Evolutionary conservation across 2,797 vertebrate species (phyloP), one percentile per base, ranked within the genome.

Genomic region (Anableps anableps): DNA sequence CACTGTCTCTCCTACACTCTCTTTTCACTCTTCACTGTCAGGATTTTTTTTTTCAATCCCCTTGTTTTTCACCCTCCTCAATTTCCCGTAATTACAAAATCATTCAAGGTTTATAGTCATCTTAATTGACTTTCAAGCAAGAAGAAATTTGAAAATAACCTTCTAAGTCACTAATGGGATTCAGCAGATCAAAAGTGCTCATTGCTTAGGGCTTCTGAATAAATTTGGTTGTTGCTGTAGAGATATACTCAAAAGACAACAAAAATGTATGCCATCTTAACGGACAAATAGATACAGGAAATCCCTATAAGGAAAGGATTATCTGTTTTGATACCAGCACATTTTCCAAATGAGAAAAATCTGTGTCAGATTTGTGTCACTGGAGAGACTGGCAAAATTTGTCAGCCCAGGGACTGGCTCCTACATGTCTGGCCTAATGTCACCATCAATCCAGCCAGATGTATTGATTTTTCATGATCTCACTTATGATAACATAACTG

Each of bases 31-130:
- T 74, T 82, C 81, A 26, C 80, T 76, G 50, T 85, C 87, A 11
- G 38, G 79, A 68, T 41, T 68, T 47, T 74, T 68, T 80, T 79
- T 83, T 77, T 72, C 51, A 0, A 73, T 87, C 50, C 82, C 71
- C 80, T 84, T 89, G 71, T 91, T 88, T 91, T 85, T 34, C 75
- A 78, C 74, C 77, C 83, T 87, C 45, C 73, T 91, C 84, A 89
- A 86, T 90, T 91, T 88, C 88, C 83, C 71, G 75, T 94, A 94
- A 94, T 94, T 93, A 92, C 77, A 81, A 91, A 94, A 90, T 91
- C 89, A 91, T 92, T 93, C 92, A 92, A 88, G 96, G 96, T 96
- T 96, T 95, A 93, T 95, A 95, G 93, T 95, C 93, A 90, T 91
- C 92, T 94, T 95, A 94, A 94, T 95, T 96, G 88, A 91, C 92